A percentile compares a stretch with the other conserved stretches of the same genome.
Conservation (phyloP, 1,140 invertebrate species). For the Eriocheir sinensis region DNA sequence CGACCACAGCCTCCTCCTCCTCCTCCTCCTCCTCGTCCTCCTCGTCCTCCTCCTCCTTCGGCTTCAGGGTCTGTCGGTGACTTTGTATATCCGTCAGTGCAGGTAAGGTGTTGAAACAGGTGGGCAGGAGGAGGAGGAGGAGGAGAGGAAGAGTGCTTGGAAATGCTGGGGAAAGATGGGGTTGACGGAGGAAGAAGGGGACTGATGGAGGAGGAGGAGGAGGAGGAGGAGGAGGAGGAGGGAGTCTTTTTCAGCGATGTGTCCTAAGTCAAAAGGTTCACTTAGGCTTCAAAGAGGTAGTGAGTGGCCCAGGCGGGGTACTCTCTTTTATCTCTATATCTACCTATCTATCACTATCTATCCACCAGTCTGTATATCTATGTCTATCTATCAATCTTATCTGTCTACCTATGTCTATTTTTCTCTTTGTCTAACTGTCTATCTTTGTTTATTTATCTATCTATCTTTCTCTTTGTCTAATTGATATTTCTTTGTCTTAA, state of each 20-base stretch:
- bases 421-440: not conserved
- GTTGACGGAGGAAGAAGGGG: not conserved
- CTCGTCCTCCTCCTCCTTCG: not conserved
- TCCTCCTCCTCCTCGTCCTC: not conserved
- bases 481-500: no score
- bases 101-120: no score
- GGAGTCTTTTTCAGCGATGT: not conserved
- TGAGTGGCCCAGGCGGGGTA: no score
- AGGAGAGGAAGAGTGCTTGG: not conserved
- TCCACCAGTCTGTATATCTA: not conserved
- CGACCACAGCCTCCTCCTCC: no score
- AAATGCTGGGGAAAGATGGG: no score
- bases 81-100: not conserved
- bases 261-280: not conserved
- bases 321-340: not conserved
- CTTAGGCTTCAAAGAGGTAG: not conserved
- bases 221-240: not conserved
- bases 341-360: not conserved
- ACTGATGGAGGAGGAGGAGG: not conserved
- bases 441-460: not conserved
- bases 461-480: not conserved
- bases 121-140: not conserved
- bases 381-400: not conserved
- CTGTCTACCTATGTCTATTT: not conserved
- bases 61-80: not conserved